phyloP scores from a whole-genome alignment of 2,888 invertebrate genomes.

The Onchidella celtica region DNA sequence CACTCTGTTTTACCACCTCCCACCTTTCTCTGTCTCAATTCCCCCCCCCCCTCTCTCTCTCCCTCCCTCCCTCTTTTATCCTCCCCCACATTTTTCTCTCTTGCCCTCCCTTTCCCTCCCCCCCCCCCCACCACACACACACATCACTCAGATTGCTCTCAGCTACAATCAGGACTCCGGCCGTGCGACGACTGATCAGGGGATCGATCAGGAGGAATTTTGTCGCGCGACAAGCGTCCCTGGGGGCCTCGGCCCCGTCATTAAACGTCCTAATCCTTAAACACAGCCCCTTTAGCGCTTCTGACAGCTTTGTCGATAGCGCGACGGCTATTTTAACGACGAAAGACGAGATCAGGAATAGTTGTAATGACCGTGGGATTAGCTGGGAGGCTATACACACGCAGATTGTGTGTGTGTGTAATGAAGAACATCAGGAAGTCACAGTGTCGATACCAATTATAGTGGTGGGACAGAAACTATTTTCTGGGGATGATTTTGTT shows the following conservation, averaged over 20 bases:
- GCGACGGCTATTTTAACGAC: background rate
- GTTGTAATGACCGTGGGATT: background rate
- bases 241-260: background rate
- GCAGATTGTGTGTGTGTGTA: too few species aligned
- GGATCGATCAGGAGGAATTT: background rate
- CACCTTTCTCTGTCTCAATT: background rate
- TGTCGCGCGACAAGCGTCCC: background rate
- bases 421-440: too few species aligned
- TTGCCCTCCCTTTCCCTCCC: background rate
- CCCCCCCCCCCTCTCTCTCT: background rate
- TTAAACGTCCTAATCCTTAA: background rate
- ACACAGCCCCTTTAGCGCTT: background rate
- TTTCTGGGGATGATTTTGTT: too few species aligned
- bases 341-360: background rate
- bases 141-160: background rate
- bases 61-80: background rate
- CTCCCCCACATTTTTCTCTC: background rate
- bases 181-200: background rate
- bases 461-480: too few species aligned
- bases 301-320: background rate
- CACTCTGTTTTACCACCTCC: too few species aligned
- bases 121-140: background rate
- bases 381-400: background rate
- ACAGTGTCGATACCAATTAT: too few species aligned
- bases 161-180: background rate